These are phyloP conservation scores for Drosophila sechellia DNA, from an alignment of 1,140 invertebrate genomes.

Conservation along the genomic window DNA sequence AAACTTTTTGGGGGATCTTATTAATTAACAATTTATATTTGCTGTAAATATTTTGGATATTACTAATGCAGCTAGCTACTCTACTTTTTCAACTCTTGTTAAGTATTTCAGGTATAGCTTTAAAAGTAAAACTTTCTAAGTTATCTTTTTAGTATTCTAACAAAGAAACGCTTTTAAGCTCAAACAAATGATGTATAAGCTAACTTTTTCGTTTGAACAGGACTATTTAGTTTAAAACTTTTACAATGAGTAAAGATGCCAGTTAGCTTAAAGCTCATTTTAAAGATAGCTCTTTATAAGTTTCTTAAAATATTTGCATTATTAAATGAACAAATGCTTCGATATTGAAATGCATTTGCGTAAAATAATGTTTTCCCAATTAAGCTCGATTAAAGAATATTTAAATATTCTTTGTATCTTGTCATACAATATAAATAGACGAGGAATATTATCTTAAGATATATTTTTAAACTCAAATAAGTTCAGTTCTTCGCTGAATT, in stretches of 20 bases:
- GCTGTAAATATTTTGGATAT: no score
- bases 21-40: no score
- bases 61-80: background rate
- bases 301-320: background rate
- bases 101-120: background rate
- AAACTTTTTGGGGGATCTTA: no score
- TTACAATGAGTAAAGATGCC: background rate
- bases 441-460: no score
- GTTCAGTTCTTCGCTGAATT: no score
- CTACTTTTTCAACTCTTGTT: background rate
- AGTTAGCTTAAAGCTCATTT: background rate
- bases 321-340: no score
- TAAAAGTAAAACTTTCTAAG: background rate
- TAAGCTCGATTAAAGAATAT: no score
- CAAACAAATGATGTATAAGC: background rate
- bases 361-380: no score
- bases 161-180: background rate
- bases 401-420: no score
- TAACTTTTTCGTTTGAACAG: background rate
- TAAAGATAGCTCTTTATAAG: background rate
- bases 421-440: no score
- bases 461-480: no score
- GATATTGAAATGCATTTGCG: no score
- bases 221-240: background rate
- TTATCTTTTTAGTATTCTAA: background rate